Base-by-base conservation (phyloP, 2,113 vertebrate species). In the Esox niger region DNA sequence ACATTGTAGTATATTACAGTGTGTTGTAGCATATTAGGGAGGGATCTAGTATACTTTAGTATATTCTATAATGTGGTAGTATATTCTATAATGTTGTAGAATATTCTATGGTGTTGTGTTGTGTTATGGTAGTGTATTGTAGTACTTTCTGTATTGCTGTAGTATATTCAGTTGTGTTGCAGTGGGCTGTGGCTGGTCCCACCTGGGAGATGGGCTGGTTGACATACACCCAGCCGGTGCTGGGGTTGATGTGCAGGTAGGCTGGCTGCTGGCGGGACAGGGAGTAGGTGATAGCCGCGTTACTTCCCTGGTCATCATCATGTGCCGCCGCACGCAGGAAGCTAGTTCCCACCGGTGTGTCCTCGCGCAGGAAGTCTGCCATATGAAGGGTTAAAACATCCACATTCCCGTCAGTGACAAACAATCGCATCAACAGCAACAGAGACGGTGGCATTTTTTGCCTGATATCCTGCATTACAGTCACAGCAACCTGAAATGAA, bases 271-370 rank as follows among this genome's bases (percentile, higher is more conserved):
- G 91, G 60, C 75, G 83, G 61, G 91, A 86, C 83, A 96, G 82
- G 0, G 94, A 93, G 82, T 95, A 96, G 0, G 83, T 82, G 76
- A 96, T 84, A 73, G 89, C 93, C 0, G 95, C 88, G 54, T 96
- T 96, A 76, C 91, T 90, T 13, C 95, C 94, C 83, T 95, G 95
- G 89, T 96, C 95, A 1, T 87, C 92, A 21, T 96, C 95, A 4
- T 94, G 92, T 33, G 95, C 95, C 1, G 90, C 89, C 2, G 91
- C 93, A 20, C 80, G 87, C 64, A 96, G 86, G 74, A 96, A 96
- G 75, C 94, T 96, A 0, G 83, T 95, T 21, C 94, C 95, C 27
- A 95, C 89, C 0, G 93, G 86, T 4, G 93, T 93, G 77, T 96
- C 94, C 77, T 96, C 94, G 0, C 91, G 88, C 64, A 96, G 90